Percentiles rank a stretch among this genome's conserved stretches.
Evolutionary conservation across 1,140 invertebrate species (phyloP).

Genomic region (Drosophila trapezifrons): DNA sequence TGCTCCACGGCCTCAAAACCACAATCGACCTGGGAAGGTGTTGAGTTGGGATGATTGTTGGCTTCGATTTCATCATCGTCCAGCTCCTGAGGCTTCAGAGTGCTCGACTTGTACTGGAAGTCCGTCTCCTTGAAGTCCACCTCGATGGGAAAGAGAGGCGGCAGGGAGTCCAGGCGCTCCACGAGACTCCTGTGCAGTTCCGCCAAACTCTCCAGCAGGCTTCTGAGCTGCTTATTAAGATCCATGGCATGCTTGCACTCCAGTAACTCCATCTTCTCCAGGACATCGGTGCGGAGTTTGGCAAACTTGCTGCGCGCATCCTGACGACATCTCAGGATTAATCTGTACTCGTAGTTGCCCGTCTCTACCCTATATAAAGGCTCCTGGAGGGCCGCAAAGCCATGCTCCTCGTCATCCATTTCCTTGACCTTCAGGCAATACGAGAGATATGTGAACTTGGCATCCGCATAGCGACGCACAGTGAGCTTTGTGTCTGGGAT

Average conservation of each 20-base stretch:
- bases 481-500: conserved; percentile 99
- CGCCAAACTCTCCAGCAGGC: conserved; percentile 91
- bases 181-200: conserved; percentile 89
- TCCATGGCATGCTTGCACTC: conserved; percentile 99
- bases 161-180: conserved; percentile 88
- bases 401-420: conserved; percentile 99
- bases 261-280: conserved; percentile 97
- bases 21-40: conserved; percentile 57
- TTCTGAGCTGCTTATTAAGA: conserved; percentile 92
- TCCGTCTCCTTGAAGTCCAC: conserved; percentile 96
- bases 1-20: conserved; percentile 73
- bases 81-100: conserved; percentile 84
- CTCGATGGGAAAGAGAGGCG: conserved; percentile 96
- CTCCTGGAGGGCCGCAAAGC: conserved; percentile 96
- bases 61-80: conserved; percentile 85
- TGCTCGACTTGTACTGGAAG: conserved; percentile 93
- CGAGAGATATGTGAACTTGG: conserved; percentile 99
- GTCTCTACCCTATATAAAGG: conserved; percentile 98
- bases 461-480: conserved; percentile 98
- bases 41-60: conserved; percentile 27
- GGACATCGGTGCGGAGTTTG: conserved; percentile 95
- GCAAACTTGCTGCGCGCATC: conserved; percentile 96
- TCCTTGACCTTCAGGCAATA: conserved; percentile 99
- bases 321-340: conserved; percentile 97
- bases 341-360: conserved; percentile 99